Conservation (phyloP, 2,888 invertebrate species). For the Baccha elongata region DNA sequence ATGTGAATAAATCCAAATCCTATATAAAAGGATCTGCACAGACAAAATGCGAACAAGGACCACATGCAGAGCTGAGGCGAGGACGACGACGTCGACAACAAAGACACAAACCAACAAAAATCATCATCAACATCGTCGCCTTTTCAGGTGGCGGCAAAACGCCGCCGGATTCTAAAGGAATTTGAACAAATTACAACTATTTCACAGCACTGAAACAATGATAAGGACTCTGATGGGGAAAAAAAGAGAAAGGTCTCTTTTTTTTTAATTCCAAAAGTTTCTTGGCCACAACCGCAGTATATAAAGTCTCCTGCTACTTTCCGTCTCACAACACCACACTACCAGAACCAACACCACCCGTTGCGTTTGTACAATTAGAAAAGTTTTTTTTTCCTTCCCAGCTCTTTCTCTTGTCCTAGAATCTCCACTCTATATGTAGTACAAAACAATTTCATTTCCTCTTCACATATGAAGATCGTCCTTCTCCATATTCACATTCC, state of each 20-base stretch:
- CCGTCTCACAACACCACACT: slow-evolving; percentile 1
- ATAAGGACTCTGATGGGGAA: background rate
- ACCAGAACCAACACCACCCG: slow-evolving; percentile 45
- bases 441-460: slow-evolving; percentile 22
- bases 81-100: slow-evolving; percentile 27
- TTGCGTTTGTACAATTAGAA: slow-evolving; percentile 68
- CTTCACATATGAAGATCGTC: slow-evolving; percentile 26
- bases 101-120: slow-evolving; percentile 42
- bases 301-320: slow-evolving; percentile 28
- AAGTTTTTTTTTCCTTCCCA: slow-evolving; percentile 34
- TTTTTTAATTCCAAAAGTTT: slow-evolving; percentile 60
- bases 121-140: slow-evolving; percentile 27
- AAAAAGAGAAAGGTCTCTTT: slow-evolving; percentile 7
- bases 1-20: slow-evolving; percentile 7
- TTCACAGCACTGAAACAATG: slow-evolving; percentile 44
- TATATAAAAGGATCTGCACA: slow-evolving; percentile 10
- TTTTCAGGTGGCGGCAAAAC: slow-evolving; percentile 35
- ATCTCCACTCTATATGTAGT: slow-evolving; percentile 1
- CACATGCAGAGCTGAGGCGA: slow-evolving; percentile 40
- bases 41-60: slow-evolving; percentile 38
- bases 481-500: slow-evolving; percentile 44
- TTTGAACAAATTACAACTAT: slow-evolving; percentile 67
- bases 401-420: background rate
- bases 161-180: slow-evolving; percentile 53
- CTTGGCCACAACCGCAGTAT: slow-evolving; percentile 65